These are phyloP conservation scores for Penelope pileata DNA, from an alignment of 2,113 vertebrate genomes.

Conservation along the genomic window DNA sequence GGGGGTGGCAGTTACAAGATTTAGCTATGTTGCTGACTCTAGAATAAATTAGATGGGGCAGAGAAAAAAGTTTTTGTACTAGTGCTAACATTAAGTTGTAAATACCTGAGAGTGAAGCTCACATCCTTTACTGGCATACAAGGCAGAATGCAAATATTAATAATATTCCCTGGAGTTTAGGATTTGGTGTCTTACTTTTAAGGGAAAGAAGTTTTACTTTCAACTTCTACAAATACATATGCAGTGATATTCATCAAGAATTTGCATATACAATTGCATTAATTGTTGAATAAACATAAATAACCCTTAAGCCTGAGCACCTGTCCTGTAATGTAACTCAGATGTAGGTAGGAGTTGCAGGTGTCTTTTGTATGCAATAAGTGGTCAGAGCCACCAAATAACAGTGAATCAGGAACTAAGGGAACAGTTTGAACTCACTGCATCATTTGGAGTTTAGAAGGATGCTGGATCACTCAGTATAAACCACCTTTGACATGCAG, in stretches of 20 bases:
- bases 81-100: conserved; percentile 13
- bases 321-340: neutral
- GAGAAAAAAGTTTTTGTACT: neutral
- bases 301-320: neutral
- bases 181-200: neutral
- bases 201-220: neutral
- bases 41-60: neutral
- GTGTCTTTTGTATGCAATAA: neutral
- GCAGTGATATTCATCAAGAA: neutral
- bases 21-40: neutral
- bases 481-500: neutral
- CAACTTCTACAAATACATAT: neutral
- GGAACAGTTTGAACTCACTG: neutral
- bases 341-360: neutral
- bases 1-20: neutral
- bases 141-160: neutral
- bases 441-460: neutral
- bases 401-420: neutral
- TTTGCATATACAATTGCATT: neutral
- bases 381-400: neutral
- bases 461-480: neutral
- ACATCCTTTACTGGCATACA: neutral
- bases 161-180: neutral
- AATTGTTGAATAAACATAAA: neutral
- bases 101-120: neutral